Evolutionary conservation across 2,113 vertebrate species (phyloP), one percentile per base, ranked within the genome.

Genomic region (Psilopogon haemacephalus): DNA sequence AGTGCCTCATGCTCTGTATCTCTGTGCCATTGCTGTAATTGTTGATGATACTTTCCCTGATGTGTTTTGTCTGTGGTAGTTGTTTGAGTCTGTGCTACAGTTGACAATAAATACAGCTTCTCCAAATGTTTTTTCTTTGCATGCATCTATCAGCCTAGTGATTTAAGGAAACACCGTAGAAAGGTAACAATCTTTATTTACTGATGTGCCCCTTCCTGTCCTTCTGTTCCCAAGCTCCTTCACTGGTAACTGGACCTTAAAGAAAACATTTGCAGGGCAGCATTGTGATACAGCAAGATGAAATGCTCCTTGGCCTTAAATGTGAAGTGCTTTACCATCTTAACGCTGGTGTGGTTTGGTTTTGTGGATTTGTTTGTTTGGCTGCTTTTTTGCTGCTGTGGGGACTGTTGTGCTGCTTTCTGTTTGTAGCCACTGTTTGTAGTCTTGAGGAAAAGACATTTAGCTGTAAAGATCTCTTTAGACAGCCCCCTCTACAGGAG

Each of bases 161-260:
- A 99, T 97, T 98, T 99, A 98, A 98, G 99, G 98, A 99, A 99
- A 94, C 99, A 99, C 86, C 99, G 98, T 98, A 99, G 99, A 98
- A 99, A 99, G 99, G 99, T 99, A 99, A 98, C 89, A 98, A 28
- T 80, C 85, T 95, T 95, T 96, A 24, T 93, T 93, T 95, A 84
- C 60, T 93, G 85, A 42, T 73, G 50, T 95, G 78, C 63, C 38
- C 54, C 23, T 70, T 94, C 52, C 19, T 81, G 33, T 87, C 84
- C 28, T 60, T 76, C 50, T 62, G 20, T 50, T 28, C 58, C 48
- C 60, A 46, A 15, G 46, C 6, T 76, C 33, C 2, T 70, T 59
- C 33, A 20, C 46, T 33, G 32, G 20, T 83, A 77, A 52, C 59
- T 87, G 82, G 37, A 67, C 17, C 10, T 40, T 40, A 77, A 59